These are phyloP conservation scores for Coregonus suidteri DNA, from an alignment of 2,797 vertebrate genomes.

Conservation along the genomic window DNA sequence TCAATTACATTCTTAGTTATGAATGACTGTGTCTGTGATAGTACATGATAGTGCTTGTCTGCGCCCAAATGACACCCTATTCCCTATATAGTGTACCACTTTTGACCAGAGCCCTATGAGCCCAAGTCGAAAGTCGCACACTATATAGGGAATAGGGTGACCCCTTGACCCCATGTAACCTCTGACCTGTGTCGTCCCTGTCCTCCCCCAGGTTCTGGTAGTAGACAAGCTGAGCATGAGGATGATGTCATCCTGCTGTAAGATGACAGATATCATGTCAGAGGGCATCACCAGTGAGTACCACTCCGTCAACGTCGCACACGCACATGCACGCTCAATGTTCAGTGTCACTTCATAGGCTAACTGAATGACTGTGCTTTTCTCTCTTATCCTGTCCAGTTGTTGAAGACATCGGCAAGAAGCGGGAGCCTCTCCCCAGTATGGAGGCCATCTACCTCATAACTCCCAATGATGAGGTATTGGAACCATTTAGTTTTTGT, in stretches of 20 bases:
- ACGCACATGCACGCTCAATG: neutral
- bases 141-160: neutral
- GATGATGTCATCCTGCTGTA: slow-evolving; percentile 97
- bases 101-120: neutral
- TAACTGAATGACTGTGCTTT: slow-evolving; percentile 9
- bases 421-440: slow-evolving; percentile 91
- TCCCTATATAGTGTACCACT: neutral
- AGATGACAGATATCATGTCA: slow-evolving; percentile 99
- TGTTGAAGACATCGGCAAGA: slow-evolving; percentile 94
- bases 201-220: slow-evolving; percentile 85
- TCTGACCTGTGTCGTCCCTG: neutral
- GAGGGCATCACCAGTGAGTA: slow-evolving; percentile 97
- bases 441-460: slow-evolving; percentile 85
- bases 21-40: slow-evolving; percentile 1
- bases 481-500: neutral
- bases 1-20: neutral
- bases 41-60: neutral
- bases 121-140: too few relatives aligned
- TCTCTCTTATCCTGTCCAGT: slow-evolving; percentile 69
- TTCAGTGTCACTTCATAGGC: neutral
- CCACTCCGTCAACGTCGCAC: neutral
- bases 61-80: neutral
- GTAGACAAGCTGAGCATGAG: slow-evolving; percentile 97
- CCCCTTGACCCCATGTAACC: neutral
- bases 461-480: slow-evolving; percentile 78